A percentile compares a stretch with the other conserved stretches of the same genome.
Conservation (phyloP, 2,797 vertebrate species). For the Pristis pectinata region DNA sequence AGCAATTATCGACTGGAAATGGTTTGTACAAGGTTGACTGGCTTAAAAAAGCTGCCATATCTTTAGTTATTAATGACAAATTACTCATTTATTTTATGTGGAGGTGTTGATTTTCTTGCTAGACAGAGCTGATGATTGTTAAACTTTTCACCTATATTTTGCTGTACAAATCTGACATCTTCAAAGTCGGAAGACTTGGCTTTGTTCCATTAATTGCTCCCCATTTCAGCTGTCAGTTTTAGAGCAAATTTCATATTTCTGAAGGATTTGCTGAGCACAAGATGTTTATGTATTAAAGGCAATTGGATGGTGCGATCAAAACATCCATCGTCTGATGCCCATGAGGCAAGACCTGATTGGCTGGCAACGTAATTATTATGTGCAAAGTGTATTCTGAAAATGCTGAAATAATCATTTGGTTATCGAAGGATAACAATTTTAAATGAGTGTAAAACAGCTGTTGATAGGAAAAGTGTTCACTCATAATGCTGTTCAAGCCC, state of each 20-base stretch:
- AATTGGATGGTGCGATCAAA: constrained; percentile 22
- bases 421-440: constrained; percentile 33
- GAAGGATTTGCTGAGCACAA: constrained; percentile 15
- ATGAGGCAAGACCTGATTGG: constrained; percentile 15
- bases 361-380: constrained; percentile 28
- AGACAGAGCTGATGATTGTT: neutral
- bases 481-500: constrained; percentile 3
- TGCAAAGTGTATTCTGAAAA: neutral
- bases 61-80: constrained; percentile 10
- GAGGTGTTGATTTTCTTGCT: constrained; percentile 21
- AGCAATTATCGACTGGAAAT: constrained; percentile 11
- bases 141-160: neutral
- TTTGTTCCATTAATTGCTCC: constrained; percentile 31
- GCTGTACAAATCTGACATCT: neutral
- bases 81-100: neutral
- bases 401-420: constrained; percentile 37
- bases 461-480: constrained; percentile 31
- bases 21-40: neutral
- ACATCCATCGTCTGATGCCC: constrained; percentile 25
- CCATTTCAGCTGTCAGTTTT: constrained; percentile 7
- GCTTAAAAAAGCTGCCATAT: neutral
- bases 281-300: neutral
- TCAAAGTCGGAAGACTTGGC: constrained; percentile 2
- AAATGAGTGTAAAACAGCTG: constrained; percentile 31
- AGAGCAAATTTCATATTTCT: constrained; percentile 28